Percentiles rank a stretch among this genome's conserved stretches.
Evolutionary conservation across 2,797 vertebrate species (phyloP).

Genomic region (Halcyon leucocephala): DNA sequence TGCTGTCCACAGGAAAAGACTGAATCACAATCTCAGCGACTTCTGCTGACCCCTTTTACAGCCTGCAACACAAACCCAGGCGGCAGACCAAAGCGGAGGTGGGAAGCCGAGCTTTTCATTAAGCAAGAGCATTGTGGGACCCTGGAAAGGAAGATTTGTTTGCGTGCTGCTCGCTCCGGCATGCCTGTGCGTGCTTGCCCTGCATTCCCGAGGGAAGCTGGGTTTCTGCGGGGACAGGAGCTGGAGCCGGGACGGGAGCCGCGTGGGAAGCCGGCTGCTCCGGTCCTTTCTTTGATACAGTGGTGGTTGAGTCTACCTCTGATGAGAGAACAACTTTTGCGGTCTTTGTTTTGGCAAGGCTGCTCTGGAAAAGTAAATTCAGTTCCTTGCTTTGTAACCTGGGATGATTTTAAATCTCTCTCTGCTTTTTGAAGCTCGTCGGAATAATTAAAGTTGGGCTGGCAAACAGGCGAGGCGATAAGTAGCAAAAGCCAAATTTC

Average conservation of each 20-base stretch:
- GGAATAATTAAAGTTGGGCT: not conserved
- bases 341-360: not conserved
- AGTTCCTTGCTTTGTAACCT: not conserved
- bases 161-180: not conserved
- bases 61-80: not conserved
- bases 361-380: not conserved
- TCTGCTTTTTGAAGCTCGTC: not conserved
- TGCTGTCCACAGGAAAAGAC: not conserved
- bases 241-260: not conserved
- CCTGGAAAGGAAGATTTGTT: not conserved
- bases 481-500: not conserved
- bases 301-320: not conserved
- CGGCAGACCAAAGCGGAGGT: not conserved
- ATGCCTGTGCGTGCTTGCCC: not conserved
- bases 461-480: not conserved
- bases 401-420: not conserved
- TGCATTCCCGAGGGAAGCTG: not conserved
- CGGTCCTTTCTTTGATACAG: not conserved
- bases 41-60: not conserved
- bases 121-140: not conserved
- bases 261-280: constrained; percentile 23
- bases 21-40: not conserved
- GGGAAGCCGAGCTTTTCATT: not conserved
- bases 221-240: not conserved
- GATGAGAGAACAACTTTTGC: not conserved